Evolutionary conservation across 2,888 invertebrate species (phyloP), one percentile per base, ranked within the genome.

Genomic region (Camptogramma bilineatum): DNA sequence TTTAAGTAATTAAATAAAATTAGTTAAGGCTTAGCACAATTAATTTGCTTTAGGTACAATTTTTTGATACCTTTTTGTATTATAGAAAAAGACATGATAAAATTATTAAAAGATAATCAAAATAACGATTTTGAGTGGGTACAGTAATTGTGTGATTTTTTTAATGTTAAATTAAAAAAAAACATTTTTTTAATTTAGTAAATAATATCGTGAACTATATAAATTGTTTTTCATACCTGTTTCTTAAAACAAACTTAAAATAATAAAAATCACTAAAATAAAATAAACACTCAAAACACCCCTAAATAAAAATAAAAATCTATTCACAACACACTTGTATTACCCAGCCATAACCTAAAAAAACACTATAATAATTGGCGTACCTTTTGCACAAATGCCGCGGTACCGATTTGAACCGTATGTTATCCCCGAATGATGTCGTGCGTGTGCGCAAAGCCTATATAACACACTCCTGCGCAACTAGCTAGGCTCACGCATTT

Each of bases 401-500:
- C 54, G 24, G 34, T 62, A 58, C 46, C 47, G 60, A 48, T 42
- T 39, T 42, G 42, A 66, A 70, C 70, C 58, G 62, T 66, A 62
- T 62, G 62, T 71, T 69, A 70, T 77, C 79, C 80, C 79, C 79
- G 81, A 88, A 84, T 84, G 84, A 79, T 78, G 80, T 78, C 75
- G 71, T 78, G 73, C 74, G 80, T 76, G 83, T 83, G 78, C 81
- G 78, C 74, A 77, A 77, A 78, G 84, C 90, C 91, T 91, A 89
- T 86, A 79, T 81, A 75, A 73, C 72, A 77, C 70, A 79, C 80
- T 84, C 82, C 78, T 70, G 87, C 87, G 91, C 91, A 79, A 73
- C 80, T 69, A 19, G 17, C 24, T 28, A 61, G 24, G 51, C 75
- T 70, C 82, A 86, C 56, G 54, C 64, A 57, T 55, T 63, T 84